Conservation (phyloP, 2,113 vertebrate genomes). For the Hemibagrus wyckioides region DNA sequence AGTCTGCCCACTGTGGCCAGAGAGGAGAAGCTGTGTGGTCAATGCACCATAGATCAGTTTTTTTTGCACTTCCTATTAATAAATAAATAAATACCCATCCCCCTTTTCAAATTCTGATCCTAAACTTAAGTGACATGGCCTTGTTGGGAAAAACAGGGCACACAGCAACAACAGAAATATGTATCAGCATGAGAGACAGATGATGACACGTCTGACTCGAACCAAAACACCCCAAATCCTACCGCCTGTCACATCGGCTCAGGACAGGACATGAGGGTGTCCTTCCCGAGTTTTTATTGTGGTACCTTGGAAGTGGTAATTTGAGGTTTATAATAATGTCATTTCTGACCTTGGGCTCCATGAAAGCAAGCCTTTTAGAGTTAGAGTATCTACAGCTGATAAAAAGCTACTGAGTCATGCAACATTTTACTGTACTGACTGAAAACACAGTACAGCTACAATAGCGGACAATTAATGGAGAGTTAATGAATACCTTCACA, state of each 20-base stretch:
- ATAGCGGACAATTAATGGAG: neutral
- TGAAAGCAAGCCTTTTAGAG: neutral
- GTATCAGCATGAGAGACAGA: neutral
- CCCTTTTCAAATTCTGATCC: neutral
- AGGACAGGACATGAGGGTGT: neutral
- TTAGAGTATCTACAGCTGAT: neutral
- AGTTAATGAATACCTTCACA: too few species aligned
- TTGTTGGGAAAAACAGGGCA: neutral
- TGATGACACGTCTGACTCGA: neutral
- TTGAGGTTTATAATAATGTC: neutral
- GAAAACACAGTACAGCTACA: neutral
- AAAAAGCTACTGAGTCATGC: neutral
- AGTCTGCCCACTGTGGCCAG: neutral
- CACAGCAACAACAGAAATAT: neutral
- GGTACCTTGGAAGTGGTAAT: neutral
- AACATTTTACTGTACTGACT: too few species aligned
- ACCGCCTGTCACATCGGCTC: neutral
- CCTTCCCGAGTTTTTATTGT: neutral
- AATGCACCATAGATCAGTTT: neutral
- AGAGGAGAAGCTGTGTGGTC: neutral
- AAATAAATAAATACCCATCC: neutral
- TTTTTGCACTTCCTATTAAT: neutral
- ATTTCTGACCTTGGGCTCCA: neutral
- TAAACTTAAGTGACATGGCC: neutral
- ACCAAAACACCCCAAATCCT: neutral